Evolutionary conservation across 2,113 vertebrate species (phyloP).

Genomic region (Anseranas semipalmata): DNA sequence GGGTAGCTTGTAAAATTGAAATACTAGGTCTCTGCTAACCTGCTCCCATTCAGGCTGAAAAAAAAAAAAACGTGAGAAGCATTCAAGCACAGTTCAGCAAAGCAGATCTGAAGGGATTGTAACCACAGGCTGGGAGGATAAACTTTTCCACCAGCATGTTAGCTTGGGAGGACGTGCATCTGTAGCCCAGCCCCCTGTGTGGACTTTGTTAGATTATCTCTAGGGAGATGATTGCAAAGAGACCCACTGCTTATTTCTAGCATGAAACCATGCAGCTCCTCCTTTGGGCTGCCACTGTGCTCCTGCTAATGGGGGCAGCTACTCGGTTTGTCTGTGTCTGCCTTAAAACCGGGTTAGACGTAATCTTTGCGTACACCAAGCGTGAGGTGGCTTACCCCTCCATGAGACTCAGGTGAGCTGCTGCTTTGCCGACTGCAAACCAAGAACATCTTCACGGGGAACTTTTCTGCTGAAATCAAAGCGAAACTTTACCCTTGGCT

Average conservation of each 20-base stretch:
- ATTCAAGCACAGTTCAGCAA: not conserved
- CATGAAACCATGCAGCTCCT: not conserved
- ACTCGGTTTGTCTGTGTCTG: fast-evolving
- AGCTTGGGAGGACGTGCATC: not conserved
- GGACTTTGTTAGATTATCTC: not conserved
- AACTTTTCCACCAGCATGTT: not conserved
- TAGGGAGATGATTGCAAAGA: not conserved
- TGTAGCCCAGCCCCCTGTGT: not conserved
- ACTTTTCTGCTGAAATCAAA: constrained; percentile 13
- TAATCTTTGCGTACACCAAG: not conserved
- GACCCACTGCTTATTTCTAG: not conserved
- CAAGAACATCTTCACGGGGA: not conserved
- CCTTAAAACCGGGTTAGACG: not conserved
- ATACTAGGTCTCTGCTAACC: not conserved
- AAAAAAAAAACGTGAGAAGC: not conserved
- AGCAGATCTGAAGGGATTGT: not conserved
- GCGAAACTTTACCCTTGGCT: not conserved
- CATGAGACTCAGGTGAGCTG: not conserved
- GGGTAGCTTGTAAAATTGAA: not conserved
- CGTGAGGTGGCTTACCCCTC: not conserved
- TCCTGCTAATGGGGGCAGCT: not conserved
- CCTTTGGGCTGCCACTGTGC: not conserved
- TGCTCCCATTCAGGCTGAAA: not conserved
- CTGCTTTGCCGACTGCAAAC: not conserved
- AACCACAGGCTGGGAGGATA: not conserved